Evolutionary conservation across 2,888 invertebrate species (phyloP), one percentile per base, ranked within the genome.

Genomic region (Entomobrya proxima): DNA sequence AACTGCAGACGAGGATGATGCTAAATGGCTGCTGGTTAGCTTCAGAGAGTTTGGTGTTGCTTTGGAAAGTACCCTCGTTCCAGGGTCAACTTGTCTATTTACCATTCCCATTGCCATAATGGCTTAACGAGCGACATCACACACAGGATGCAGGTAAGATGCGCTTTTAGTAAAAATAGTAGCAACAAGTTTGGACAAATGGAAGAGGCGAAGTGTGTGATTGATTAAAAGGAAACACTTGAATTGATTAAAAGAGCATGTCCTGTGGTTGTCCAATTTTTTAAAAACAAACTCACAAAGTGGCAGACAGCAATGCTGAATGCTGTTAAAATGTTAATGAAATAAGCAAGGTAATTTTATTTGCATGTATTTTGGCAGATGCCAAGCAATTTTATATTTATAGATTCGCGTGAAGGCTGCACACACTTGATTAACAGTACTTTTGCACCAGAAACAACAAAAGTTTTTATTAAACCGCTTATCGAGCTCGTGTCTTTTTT

Each of bases 81-180:
- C 87, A 87, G 82, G 86, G 86, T 82, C 86, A 86, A 86, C 82
- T 72, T 86, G 55, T 82, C 74, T 74, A 86, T 82, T 74, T 61
- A 72, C 32, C 67, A 58, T 61, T 82, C 77, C 69, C 81, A 86
- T 82, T 76, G 86, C 81, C 86, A 78, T 77, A 86, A 75, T 86
- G 77, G 77, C 55, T 69, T 69, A 81, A n/a, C n/a, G n/a, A n/a
- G n/a, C 64, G 77, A 32, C 55, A 61, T 27, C 27, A 69, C 13
- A n/a, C n/a, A n/a, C n/a, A 37, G 15, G 13, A 18, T 64, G 21
- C 69, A 69, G 32, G 27, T 15, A 40, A 40, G 64, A 64, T 37
- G 18, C 67, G 40, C 37, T 64, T 64, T n/a, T n/a, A n/a, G n/a
- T n/a, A n/a, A 64, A 64, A 64, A 64, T 64, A 64, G 35, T 18